Base-by-base conservation (phyloP, 2,888 invertebrate species). In the Scaptomyza caliginosa region DNA sequence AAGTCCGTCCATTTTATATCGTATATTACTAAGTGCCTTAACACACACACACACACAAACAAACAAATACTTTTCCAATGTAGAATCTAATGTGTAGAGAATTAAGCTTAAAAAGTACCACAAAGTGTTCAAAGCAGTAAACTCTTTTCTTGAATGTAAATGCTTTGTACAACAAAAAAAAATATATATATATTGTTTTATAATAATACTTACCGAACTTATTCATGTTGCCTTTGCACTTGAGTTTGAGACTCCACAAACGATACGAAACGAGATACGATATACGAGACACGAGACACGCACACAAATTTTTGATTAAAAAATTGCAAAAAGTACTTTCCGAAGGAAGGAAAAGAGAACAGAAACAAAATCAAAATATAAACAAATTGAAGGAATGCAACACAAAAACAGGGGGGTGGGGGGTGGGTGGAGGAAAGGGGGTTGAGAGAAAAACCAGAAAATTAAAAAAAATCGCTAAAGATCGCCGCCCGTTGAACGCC, bases 1-100 rank as follows among this genome's bases (percentile, higher is more conserved):
- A 81, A 59, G 67, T 73, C 82, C 75, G 82, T 85, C 83, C 83
- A 77, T 8, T 13, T 4, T 10, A 56, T 58, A n/a, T n/a, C n/a
- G n/a, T 28, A 48, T 54, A 51, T 40, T 43, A 11, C 65, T 81
- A 83, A 83, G 83, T 82, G 73, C 64, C 79, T 69, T 75, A 26
- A 63, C 54, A n/a, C 11, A 55, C 43, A 40, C 16, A 17, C 2
- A 36, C 8, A 21, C 7, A 4, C 11, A n/a, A n/a, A n/a, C n/a
- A n/a, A n/a, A n/a, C n/a, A 4, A 3, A 21, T 30, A 23, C 7
- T 24, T 55, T 23, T 36, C 50, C 13, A 60, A 49, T 66, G 8
- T 62, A 69, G 64, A 19, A n/a, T n/a, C 5, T 73, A 66, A 59
- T 72, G 11, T 32, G n/a, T 77, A 81, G 58, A 56, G 19, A 28